Percentiles rank a stretch among this genome's conserved stretches.
phyloP scores from a whole-genome alignment of 2,113 vertebrate genomes.

The Serinus canaria region DNA sequence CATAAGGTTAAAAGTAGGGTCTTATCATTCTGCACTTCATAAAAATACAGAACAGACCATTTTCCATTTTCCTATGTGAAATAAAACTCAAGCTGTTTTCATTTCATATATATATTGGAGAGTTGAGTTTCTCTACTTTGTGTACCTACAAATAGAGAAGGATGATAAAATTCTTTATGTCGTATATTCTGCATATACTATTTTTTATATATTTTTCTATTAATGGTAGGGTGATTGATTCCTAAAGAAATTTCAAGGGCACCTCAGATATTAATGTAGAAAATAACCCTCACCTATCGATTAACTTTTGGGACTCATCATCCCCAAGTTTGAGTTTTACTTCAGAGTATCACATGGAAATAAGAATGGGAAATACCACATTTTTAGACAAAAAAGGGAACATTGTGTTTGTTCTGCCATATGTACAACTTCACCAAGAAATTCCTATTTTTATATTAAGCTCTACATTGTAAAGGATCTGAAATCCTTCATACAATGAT shows the following conservation, averaged over 20 bases:
- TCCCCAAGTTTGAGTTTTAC: background rate
- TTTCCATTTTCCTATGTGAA: background rate
- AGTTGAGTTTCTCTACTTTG: background rate
- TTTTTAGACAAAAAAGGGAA: background rate
- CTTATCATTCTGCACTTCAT: background rate
- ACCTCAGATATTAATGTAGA: background rate
- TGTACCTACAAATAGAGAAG: background rate
- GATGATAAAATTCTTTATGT: background rate
- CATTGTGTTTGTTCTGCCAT: background rate
- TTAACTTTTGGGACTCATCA: background rate
- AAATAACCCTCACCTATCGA: background rate
- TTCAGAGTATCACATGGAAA: background rate
- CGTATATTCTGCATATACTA: background rate
- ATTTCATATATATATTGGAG: background rate
- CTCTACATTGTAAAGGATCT: background rate
- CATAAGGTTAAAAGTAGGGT: slow-evolving; percentile 21
- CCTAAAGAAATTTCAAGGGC: background rate
- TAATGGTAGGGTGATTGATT: background rate
- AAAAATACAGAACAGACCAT: slow-evolving; percentile 7
- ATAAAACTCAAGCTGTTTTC: background rate
- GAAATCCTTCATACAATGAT: background rate
- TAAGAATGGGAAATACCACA: background rate
- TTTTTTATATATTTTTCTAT: background rate
- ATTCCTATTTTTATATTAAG: background rate
- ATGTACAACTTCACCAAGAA: background rate